Conservation (phyloP, 2,797 vertebrate genomes). For the Cyprinodon diabolis region DNA sequence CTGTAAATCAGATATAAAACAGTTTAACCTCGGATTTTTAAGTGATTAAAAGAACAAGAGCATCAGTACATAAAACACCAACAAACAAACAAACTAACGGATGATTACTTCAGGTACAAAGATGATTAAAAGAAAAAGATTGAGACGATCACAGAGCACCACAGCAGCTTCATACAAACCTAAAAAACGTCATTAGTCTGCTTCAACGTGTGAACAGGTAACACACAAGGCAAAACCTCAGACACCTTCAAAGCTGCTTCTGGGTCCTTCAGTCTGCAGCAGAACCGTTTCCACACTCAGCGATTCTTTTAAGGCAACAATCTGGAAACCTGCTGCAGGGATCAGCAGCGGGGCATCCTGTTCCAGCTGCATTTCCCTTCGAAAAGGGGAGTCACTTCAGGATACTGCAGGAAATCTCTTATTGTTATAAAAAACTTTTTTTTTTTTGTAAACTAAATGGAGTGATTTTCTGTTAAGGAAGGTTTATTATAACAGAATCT, state of each 20-base stretch:
- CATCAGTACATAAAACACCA: not conserved
- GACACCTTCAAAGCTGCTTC: not conserved
- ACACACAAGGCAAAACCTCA: not conserved
- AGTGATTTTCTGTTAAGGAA: too few species aligned
- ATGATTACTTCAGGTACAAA: not conserved
- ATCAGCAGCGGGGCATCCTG: not conserved
- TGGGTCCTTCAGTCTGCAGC: not conserved
- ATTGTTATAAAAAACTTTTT: too few species aligned
- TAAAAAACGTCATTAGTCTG: not conserved
- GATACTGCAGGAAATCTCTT: too few species aligned
- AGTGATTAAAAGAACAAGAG: not conserved
- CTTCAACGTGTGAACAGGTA: not conserved
- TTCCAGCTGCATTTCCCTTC: not conserved
- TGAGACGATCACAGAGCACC: not conserved
- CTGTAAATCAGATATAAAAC: constrained; percentile 38
- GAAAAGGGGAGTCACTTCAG: too few species aligned
- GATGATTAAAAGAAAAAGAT: not conserved
- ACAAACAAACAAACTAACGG: not conserved
- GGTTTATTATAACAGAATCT: too few species aligned
- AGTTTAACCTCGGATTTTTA: not conserved
- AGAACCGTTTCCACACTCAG: not conserved
- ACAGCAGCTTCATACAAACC: not conserved
- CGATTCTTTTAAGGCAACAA: constrained; percentile 17
- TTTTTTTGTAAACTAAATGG: too few species aligned
- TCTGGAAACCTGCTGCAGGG: constrained; percentile 1